These are phyloP conservation scores for Oncorhynchus masou DNA, from an alignment of 2,113 vertebrate genomes.

Conservation along the genomic window DNA sequence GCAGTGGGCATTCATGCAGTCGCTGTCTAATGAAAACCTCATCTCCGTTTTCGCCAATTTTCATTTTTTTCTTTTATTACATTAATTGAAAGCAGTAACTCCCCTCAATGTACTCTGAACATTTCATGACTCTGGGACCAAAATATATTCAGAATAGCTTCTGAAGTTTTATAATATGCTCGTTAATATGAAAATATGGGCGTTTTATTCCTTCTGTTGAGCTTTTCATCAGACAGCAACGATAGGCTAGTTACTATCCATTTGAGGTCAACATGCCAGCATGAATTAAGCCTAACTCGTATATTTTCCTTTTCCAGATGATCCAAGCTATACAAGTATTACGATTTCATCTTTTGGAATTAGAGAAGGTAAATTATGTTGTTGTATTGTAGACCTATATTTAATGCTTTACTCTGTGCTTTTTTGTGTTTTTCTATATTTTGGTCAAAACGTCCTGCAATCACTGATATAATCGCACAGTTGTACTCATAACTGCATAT, in stretches of 20 bases:
- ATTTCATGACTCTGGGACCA: too few relatives aligned
- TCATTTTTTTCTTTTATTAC: too few relatives aligned
- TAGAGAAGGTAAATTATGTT: conserved; percentile 87
- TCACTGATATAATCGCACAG: background rate
- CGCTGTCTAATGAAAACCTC: too few relatives aligned
- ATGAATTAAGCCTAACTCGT: background rate
- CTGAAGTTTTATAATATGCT: too few relatives aligned
- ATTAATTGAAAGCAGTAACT: background rate
- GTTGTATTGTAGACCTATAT: background rate
- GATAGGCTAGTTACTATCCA: too few relatives aligned
- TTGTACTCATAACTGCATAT: background rate
- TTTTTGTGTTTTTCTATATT: background rate
- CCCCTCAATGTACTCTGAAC: too few relatives aligned
- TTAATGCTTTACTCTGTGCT: background rate
- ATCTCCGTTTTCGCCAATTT: too few relatives aligned
- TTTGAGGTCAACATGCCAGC: background rate
- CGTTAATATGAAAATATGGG: too few relatives aligned
- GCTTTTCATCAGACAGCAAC: too few relatives aligned
- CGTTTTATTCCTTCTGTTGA: too few relatives aligned
- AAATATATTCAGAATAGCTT: too few relatives aligned
- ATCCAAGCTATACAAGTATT: conserved; percentile 97
- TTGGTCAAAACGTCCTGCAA: background rate
- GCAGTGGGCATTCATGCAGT: background rate
- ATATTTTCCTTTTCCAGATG: conserved; percentile 78
- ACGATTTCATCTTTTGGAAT: conserved; percentile 94